Conservation (phyloP, 1,140 invertebrate species). For the Drosophila ficusphila region DNA sequence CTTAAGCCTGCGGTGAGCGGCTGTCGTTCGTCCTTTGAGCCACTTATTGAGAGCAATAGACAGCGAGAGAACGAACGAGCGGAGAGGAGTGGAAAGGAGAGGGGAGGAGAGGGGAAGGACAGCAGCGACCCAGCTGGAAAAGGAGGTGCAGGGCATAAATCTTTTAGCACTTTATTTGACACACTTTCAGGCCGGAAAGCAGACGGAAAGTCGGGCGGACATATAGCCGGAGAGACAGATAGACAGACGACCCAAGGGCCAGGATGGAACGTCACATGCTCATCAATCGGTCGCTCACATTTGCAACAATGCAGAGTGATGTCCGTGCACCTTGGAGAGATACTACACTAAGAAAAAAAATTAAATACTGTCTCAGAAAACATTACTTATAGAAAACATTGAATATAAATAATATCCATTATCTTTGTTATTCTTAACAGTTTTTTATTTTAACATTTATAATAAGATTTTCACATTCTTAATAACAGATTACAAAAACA, state of each 20-base stretch:
- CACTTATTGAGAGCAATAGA: slow-evolving; percentile 69
- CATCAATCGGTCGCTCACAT: slow-evolving; percentile 73
- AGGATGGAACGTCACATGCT: slow-evolving; percentile 37
- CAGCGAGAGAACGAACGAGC: slow-evolving; percentile 19
- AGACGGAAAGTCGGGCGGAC: slow-evolving; percentile 9
- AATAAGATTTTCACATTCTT: too few species aligned
- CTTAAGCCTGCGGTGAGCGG: slow-evolving; percentile 68
- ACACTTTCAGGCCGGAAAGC: slow-evolving; percentile 52
- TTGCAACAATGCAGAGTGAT: slow-evolving; percentile 42
- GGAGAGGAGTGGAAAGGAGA: too few species aligned
- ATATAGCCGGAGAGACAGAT: slow-evolving; percentile 2
- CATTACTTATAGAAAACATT: too few species aligned
- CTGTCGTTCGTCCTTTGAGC: slow-evolving; percentile 56
- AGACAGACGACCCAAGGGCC: slow-evolving; percentile 14
- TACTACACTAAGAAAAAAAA: neutral
- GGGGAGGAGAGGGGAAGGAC: neutral
- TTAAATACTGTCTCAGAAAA: neutral
- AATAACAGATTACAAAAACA: too few species aligned
- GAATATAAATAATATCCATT: too few species aligned
- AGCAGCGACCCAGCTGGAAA: slow-evolving; percentile 23
- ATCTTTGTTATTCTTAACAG: too few species aligned
- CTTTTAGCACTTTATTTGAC: slow-evolving; percentile 82
- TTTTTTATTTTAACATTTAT: too few species aligned
- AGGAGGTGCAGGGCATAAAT: slow-evolving; percentile 71
- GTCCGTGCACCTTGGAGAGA: slow-evolving; percentile 66